Conservation (phyloP, 2,888 invertebrate species). For the Sesamia inferens region DNA sequence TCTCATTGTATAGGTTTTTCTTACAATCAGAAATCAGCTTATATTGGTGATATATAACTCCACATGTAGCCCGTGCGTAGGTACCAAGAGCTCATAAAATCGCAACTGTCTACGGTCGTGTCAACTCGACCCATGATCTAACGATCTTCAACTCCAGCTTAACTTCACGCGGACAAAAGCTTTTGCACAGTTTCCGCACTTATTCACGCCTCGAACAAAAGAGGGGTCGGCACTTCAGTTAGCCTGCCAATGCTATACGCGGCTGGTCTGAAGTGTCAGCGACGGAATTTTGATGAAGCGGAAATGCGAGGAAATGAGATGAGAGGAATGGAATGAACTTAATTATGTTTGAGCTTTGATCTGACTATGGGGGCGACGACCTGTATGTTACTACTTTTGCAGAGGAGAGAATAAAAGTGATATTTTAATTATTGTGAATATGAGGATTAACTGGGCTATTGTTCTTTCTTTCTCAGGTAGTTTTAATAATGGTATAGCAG, state of each 20-base stretch:
- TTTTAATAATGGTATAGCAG: neutral
- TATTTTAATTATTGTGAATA: neutral
- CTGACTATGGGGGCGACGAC: constrained; percentile 26
- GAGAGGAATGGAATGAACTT: constrained; percentile 36
- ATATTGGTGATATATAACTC: neutral
- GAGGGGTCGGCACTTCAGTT: constrained; percentile 46
- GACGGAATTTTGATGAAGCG: constrained; percentile 48
- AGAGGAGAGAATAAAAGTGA: neutral
- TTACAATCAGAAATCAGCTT: neutral
- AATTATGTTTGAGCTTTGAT: constrained; percentile 24
- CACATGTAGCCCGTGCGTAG: neutral
- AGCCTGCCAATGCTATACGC: constrained; percentile 33
- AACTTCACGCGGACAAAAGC: constrained; percentile 41
- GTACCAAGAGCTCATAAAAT: constrained; percentile 17
- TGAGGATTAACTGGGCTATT: neutral
- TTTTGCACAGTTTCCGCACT: constrained; percentile 63
- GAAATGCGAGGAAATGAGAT: constrained; percentile 15
- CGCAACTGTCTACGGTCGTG: constrained; percentile 3
- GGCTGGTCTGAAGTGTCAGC: constrained; percentile 29
- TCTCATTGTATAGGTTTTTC: no score
- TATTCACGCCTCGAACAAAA: constrained; percentile 69
- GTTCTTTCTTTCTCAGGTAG: neutral
- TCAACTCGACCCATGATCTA: constrained; percentile 18
- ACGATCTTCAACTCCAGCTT: constrained; percentile 10
- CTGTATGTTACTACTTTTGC: constrained; percentile 9